Conservation (phyloP, 2,113 vertebrate genomes). For the Mustela nigripes region DNA sequence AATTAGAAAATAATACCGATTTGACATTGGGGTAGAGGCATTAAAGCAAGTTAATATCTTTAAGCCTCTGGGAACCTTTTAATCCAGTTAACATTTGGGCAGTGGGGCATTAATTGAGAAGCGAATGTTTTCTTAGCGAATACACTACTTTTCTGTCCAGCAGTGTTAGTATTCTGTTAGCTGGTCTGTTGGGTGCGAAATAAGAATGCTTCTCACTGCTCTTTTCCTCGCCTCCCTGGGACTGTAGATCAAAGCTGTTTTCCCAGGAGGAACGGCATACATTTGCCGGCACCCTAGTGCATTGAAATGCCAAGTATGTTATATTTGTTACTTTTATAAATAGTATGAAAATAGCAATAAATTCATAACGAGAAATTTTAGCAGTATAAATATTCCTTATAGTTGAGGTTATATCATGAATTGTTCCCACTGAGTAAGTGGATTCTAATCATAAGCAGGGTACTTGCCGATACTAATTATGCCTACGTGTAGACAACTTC, state of each 20-base stretch:
- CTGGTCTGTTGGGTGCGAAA: conserved; percentile 48
- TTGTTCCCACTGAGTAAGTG: not conserved
- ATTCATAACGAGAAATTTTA: not conserved
- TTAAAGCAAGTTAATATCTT: conserved; percentile 21
- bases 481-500: not conserved
- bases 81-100: conserved; percentile 47
- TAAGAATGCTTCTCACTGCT: conserved; percentile 58
- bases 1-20: not conserved
- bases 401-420: not conserved
- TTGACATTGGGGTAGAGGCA: not conserved
- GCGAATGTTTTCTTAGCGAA: conserved; percentile 28
- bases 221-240: conserved; percentile 59
- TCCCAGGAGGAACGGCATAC: conserved; percentile 61
- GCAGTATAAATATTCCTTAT: not conserved
- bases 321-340: not conserved
- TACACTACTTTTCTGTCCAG: conserved; percentile 59
- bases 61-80: conserved; percentile 33
- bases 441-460: not conserved
- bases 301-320: not conserved
- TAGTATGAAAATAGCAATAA: not conserved
- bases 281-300: not conserved
- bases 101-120: conserved; percentile 46
- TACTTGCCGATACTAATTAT: not conserved
- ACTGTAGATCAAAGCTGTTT: conserved; percentile 50
- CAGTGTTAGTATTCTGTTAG: conserved; percentile 62